Evolutionary conservation across 2,113 vertebrate genomes (phyloP), one percentile per base, ranked within the genome.

Genomic region (Campylomormyrus tamandua): DNA sequence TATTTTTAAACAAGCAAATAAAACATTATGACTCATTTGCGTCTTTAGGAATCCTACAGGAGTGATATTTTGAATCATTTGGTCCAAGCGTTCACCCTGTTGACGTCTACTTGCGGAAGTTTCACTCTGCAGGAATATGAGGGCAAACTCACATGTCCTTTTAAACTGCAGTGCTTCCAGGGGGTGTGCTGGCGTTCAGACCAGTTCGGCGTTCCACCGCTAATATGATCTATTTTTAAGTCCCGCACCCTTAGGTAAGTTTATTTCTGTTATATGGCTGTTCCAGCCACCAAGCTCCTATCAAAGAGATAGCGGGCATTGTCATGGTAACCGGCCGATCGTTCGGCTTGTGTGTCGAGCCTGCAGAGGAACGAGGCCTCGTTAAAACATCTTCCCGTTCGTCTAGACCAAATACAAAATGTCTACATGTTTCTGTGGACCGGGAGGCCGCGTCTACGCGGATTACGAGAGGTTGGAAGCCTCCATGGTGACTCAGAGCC

Each of bases 161-260:
- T 85, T 49, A 86, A 50, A 27, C n/a, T 15, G 45, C 24, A 13
- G 45, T 31, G 45, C 46, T 77, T 89, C n/a, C 21, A 50, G 45
- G 46, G 1, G 5, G 46, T 21, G 27, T 77, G 42, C 5, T 21
- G 9, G n/a, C n/a, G 21, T 50, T 10, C 15, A 9, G 24, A 19
- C n/a, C 45, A 17, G 24, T 10, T 85, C 21, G 10, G 27, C 48
- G 9, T 74, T 89, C 50, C 42, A 9, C 52, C 45, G 15, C 80
- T 39, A 42, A 90, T 45, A 90, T 39, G 83, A 86, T 70, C 89
- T 87, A 70, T 87, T 87, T 90, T 87, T 90, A 87, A 87, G 58
- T 86, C 62, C 56, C 15, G 21, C 45, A 87, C 27, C 56, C 84
- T 70, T 85, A 87, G 89, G 84, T 70, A 35, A 90, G 62, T 87